phyloP scores from a whole-genome alignment of 2,888 invertebrate genomes.

The Ennomos fuscantarius region DNA sequence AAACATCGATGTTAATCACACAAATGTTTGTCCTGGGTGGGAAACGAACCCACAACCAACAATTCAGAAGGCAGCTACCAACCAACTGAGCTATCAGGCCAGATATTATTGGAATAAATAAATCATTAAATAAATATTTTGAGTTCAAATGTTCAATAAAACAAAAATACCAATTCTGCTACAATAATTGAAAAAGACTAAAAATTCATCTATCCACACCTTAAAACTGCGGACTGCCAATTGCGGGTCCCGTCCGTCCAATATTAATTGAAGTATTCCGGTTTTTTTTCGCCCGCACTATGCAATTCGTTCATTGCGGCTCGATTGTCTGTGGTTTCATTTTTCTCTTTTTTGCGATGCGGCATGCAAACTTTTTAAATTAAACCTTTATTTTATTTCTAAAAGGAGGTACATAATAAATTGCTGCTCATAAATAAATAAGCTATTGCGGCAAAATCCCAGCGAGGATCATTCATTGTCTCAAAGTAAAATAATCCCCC shows the following conservation, averaged over 20 bases:
- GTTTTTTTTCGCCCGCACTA: constrained; percentile 49
- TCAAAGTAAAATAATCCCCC: constrained; percentile 11
- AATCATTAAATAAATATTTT: too few species aligned
- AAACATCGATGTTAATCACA: too few species aligned
- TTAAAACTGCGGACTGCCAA: constrained; percentile 54
- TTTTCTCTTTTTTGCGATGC: constrained; percentile 26
- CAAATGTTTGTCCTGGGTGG: too few species aligned
- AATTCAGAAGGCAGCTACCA: too few species aligned
- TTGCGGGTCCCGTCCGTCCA: constrained; percentile 43
- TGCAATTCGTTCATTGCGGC: constrained; percentile 34
- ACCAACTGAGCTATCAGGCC: too few species aligned
- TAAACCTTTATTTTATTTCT: not conserved
- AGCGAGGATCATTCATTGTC: not conserved
- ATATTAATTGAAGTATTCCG: constrained; percentile 67
- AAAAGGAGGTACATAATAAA: not conserved
- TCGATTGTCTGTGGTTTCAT: constrained; percentile 30
- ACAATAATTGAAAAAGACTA: too few species aligned
- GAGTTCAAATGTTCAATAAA: too few species aligned
- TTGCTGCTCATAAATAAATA: too few species aligned
- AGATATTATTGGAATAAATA: too few species aligned
- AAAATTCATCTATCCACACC: constrained; percentile 11
- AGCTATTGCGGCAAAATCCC: too few species aligned
- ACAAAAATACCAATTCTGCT: too few species aligned
- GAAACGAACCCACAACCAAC: too few species aligned
- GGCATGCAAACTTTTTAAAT: constrained; percentile 15